Percentiles rank a stretch among this genome's conserved stretches.
phyloP scores from a whole-genome alignment of 2,888 invertebrate species.

The Hoplodrina ambigua region DNA sequence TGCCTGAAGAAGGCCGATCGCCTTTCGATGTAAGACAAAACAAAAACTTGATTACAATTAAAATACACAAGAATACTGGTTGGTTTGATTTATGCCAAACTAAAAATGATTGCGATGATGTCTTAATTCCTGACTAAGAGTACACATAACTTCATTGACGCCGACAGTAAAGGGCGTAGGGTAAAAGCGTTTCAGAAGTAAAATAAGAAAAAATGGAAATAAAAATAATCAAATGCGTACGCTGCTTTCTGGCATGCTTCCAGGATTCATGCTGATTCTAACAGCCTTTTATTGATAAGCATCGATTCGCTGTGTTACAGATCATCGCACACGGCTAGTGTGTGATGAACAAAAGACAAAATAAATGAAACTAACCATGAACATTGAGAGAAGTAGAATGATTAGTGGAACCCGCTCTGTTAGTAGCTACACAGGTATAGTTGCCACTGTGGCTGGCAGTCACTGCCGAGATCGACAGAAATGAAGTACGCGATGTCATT shows the following conservation, averaged over 20 bases:
- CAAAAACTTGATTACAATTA: background rate
- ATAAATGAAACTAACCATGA: slow-evolving; percentile 87
- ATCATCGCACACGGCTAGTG: no score
- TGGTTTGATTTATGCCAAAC: slow-evolving; percentile 79
- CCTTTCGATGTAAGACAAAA: slow-evolving; percentile 92
- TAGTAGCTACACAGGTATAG: slow-evolving; percentile 94
- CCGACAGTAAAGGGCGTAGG: background rate
- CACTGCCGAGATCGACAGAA: slow-evolving; percentile 93
- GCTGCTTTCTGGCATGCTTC: slow-evolving; percentile 73
- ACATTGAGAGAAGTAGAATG: slow-evolving; percentile 91
- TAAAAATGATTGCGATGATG: slow-evolving; percentile 62
- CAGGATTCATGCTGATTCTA: slow-evolving; percentile 84
- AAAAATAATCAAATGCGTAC: slow-evolving; percentile 73
- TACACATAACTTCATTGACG: background rate
- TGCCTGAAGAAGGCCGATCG: slow-evolving; percentile 92
- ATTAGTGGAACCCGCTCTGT: slow-evolving; percentile 93
- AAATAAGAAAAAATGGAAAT: slow-evolving; percentile 58
- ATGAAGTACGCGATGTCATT: slow-evolving; percentile 92
- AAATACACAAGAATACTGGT: background rate
- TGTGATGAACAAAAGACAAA: slow-evolving; percentile 57
- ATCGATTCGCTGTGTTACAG: slow-evolving; percentile 67
- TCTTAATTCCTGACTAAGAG: slow-evolving; percentile 87
- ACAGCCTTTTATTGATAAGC: slow-evolving; percentile 66
- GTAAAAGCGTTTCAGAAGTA: background rate
- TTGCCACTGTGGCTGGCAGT: slow-evolving; percentile 93